These are phyloP conservation scores for Oncorhynchus kisutch DNA, from an alignment of 2,113 vertebrate genomes.

Conservation along the genomic window DNA sequence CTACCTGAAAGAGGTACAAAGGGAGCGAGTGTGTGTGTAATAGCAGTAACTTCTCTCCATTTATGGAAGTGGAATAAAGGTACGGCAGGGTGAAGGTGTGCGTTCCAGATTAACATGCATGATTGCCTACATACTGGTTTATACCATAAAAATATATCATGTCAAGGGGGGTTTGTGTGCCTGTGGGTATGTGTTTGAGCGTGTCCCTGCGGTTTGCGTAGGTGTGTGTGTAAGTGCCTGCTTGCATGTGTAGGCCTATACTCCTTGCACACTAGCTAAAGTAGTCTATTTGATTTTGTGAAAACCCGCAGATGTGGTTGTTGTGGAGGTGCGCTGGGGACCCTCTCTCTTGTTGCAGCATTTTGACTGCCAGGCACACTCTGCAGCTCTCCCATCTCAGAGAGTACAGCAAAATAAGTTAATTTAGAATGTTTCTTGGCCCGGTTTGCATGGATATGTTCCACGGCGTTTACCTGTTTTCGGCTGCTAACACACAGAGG, in stretches of 20 bases:
- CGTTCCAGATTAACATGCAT: not conserved
- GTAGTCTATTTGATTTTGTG: not conserved
- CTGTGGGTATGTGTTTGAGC: too few species aligned
- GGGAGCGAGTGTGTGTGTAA: too few species aligned
- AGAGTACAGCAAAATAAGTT: conserved; percentile 57
- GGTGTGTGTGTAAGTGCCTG: not conserved
- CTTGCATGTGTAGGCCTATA: not conserved
- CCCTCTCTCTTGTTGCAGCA: conserved; percentile 3
- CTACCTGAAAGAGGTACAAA: too few species aligned
- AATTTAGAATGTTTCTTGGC: conserved; percentile 50
- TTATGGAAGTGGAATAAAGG: too few species aligned
- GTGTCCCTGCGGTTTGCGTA: too few species aligned
- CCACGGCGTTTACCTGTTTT: conserved; percentile 56
- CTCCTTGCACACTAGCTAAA: not conserved
- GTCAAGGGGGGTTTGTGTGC: too few species aligned
- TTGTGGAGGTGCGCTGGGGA: conserved; percentile 23
- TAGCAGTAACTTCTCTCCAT: too few species aligned
- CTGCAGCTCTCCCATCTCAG: conserved; percentile 36
- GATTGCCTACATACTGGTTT: not conserved
- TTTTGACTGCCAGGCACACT: conserved; percentile 31
- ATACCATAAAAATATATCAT: too few species aligned
- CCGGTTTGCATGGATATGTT: conserved; percentile 72
- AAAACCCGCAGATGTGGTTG: conserved; percentile 6
- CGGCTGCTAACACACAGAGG: conserved; percentile 40
- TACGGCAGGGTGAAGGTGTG: too few species aligned